Evolutionary conservation across 2,113 vertebrate species (phyloP).

Genomic region (Ageneiosus marmoratus): DNA sequence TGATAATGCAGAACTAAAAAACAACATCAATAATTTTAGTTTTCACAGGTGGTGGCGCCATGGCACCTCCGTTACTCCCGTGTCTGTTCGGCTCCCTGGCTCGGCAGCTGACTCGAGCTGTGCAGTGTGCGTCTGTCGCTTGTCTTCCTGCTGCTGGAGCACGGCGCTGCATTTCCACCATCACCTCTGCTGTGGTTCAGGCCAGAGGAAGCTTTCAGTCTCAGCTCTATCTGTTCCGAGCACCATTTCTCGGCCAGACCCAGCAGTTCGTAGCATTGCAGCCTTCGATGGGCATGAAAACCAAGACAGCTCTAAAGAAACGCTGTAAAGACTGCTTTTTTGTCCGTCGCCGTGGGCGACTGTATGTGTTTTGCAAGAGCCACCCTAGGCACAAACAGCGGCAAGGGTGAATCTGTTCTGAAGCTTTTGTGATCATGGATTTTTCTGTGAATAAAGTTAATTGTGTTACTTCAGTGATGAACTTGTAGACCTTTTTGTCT

Average conservation of each 20-base stretch:
- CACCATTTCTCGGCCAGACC: slow-evolving; percentile 55
- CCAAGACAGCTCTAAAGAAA: slow-evolving; percentile 73
- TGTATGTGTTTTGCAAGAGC: slow-evolving; percentile 82
- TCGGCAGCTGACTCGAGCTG: slow-evolving; percentile 59
- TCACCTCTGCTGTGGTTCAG: slow-evolving; percentile 39
- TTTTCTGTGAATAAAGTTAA: slow-evolving; percentile 21
- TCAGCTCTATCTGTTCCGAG: background rate
- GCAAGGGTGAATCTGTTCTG: slow-evolving; percentile 65
- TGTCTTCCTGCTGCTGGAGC: slow-evolving; percentile 49
- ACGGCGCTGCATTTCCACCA: slow-evolving; percentile 56
- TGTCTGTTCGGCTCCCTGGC: slow-evolving; percentile 57
- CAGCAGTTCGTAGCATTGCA: slow-evolving; percentile 50
- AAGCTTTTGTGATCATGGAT: background rate
- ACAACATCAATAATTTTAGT: too few species aligned
- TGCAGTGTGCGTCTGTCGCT: background rate
- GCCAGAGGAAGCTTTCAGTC: background rate
- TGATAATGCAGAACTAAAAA: too few species aligned
- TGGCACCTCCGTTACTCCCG: slow-evolving; percentile 69
- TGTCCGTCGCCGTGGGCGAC: slow-evolving; percentile 78
- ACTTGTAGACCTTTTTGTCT: background rate
- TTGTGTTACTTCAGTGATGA: background rate
- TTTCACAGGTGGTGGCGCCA: slow-evolving; percentile 57
- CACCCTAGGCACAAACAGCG: slow-evolving; percentile 87
- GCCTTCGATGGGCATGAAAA: slow-evolving; percentile 80
- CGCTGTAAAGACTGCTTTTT: slow-evolving; percentile 90